Conservation (phyloP, 2,888 invertebrate genomes). For the Mayetiola destructor region DNA sequence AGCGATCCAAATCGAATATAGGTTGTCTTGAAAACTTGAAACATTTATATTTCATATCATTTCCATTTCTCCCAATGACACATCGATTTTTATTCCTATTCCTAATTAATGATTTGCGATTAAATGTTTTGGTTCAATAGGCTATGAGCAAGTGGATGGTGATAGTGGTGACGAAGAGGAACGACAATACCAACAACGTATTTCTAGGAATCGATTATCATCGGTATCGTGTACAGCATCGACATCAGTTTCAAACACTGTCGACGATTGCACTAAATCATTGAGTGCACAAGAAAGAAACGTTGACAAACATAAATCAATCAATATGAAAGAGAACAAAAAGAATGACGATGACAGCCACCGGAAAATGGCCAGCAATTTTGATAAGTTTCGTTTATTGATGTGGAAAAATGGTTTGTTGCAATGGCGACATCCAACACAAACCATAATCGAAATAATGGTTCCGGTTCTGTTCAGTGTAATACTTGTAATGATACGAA, state of each 20-base stretch:
- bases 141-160: slow-evolving; percentile 5
- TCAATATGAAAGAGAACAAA: neutral
- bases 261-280: neutral
- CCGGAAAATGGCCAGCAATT: slow-evolving; percentile 21
- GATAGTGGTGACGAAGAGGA: slow-evolving; percentile 5
- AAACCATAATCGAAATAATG: slow-evolving; percentile 51
- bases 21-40: no score
- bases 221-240: neutral
- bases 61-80: no score
- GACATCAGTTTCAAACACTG: neutral
- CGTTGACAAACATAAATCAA: no score
- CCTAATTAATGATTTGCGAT: no score
- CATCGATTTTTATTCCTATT: no score
- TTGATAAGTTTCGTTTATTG: slow-evolving; percentile 50
- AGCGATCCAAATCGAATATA: no score
- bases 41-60: no score
- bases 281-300: neutral
- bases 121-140: no score
- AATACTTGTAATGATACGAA: slow-evolving; percentile 53
- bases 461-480: slow-evolving; percentile 51
- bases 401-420: slow-evolving; percentile 75
- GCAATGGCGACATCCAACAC: slow-evolving; percentile 54
- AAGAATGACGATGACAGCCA: neutral
- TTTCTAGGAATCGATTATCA: neutral
- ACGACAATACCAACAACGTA: neutral